Percentiles rank a stretch among this genome's conserved stretches.
Evolutionary conservation across 2,888 invertebrate species (phyloP).

Genomic region (Epirrita christyi): DNA sequence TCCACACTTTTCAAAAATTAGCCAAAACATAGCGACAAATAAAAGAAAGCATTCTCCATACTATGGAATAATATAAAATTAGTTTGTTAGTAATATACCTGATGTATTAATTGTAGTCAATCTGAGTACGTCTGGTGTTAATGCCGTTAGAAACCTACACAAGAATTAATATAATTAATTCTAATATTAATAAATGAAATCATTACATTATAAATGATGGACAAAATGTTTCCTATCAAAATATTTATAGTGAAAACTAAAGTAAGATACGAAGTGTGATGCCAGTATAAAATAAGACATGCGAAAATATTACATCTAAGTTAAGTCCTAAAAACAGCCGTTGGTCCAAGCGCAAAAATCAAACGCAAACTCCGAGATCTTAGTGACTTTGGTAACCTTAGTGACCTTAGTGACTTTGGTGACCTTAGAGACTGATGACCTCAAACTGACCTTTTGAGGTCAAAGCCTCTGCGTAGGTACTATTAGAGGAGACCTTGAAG

Average conservation of each 20-base stretch:
- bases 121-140: conserved; percentile 83
- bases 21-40: conserved; percentile 58
- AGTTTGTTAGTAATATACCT: conserved; percentile 70
- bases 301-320: conserved; percentile 42
- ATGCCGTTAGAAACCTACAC: conserved; percentile 83
- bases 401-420: conserved; percentile 56
- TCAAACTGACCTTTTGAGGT: conserved; percentile 60
- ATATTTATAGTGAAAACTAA: conserved; percentile 16
- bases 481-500: conserved; percentile 75
- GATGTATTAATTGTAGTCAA: conserved; percentile 82
- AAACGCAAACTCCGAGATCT: conserved; percentile 38
- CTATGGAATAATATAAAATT: conserved; percentile 53
- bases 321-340: conserved; percentile 54
- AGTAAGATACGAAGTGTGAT: conserved; percentile 14
- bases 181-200: conserved; percentile 19
- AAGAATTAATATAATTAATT: conserved; percentile 47
- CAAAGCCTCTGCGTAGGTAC: conserved; percentile 65
- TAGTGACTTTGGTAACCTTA: conserved; percentile 44
- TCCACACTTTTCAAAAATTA: conserved; percentile 44
- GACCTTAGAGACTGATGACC: conserved; percentile 32
- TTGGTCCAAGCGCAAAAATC: conserved; percentile 77
- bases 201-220: conserved; percentile 11
- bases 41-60: conserved; percentile 80
- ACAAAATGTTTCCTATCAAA: conserved; percentile 25
- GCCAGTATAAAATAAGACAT: conserved; percentile 44